Evolutionary conservation across 2,888 invertebrate species (phyloP).

Genomic region (Cremastinae sp.): DNA sequence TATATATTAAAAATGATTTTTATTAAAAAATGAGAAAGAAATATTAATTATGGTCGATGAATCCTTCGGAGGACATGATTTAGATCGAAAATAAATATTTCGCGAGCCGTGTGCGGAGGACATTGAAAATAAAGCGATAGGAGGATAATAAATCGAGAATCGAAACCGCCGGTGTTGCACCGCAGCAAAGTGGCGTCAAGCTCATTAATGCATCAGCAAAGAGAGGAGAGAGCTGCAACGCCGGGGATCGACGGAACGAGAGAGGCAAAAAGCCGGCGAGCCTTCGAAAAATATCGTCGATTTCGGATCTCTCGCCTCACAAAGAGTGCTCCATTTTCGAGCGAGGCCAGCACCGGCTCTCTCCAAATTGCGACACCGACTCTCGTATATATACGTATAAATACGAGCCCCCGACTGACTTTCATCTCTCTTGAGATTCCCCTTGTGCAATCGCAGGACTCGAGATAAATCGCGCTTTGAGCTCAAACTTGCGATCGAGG

Average conservation of each 20-base stretch:
- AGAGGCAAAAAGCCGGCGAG: slow-evolving; percentile 45
- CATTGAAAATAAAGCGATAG: slow-evolving; percentile 3
- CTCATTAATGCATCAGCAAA: too few relatives aligned
- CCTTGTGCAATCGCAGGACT: too few relatives aligned
- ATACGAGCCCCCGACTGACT: background rate
- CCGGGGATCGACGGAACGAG: slow-evolving; percentile 49
- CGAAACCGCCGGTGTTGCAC: background rate
- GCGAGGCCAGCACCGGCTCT: slow-evolving; percentile 34
- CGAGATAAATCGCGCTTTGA: background rate
- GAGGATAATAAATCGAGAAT: slow-evolving; percentile 2
- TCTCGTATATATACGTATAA: too few relatives aligned
- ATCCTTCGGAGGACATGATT: too few relatives aligned
- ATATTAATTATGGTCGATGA: too few relatives aligned
- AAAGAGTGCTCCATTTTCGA: slow-evolving; percentile 63
- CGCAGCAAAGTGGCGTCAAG: too few relatives aligned
- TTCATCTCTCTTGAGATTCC: background rate
- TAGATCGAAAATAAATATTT: too few relatives aligned
- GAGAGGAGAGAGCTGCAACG: too few relatives aligned
- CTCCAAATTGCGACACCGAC: slow-evolving; percentile 14
- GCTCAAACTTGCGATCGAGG: too few relatives aligned
- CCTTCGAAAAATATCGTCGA: slow-evolving; percentile 49
- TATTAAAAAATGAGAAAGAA: too few relatives aligned
- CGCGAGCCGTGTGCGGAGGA: too few relatives aligned
- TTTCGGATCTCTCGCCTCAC: slow-evolving; percentile 53
- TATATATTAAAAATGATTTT: too few relatives aligned